phyloP scores from a whole-genome alignment of 2,113 vertebrate species.

The Corynorhinus townsendii region DNA sequence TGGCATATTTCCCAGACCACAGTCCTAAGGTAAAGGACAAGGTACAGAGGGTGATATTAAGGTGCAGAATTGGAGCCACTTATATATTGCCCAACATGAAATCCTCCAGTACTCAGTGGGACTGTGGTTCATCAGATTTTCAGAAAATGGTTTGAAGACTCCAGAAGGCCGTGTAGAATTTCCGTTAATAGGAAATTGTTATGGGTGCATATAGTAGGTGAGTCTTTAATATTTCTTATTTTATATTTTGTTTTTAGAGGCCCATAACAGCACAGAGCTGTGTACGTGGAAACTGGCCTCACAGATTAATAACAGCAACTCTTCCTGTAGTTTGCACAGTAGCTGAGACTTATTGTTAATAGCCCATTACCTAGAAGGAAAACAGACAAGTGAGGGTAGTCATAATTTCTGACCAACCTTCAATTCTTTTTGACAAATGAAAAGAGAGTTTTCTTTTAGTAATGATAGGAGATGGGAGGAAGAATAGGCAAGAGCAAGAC shows the following conservation, averaged over 20 bases:
- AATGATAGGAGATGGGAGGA: not conserved
- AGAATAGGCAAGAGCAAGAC: not conserved
- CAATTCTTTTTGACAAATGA: not conserved
- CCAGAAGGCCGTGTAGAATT: conserved; percentile 79
- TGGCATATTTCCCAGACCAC: conserved; percentile 76
- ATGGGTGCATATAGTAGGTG: conserved; percentile 93
- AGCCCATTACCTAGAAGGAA: not conserved
- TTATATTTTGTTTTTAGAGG: conserved; percentile 65
- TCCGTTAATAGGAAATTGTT: conserved; percentile 92
- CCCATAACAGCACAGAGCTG: conserved; percentile 50
- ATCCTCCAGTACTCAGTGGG: conserved; percentile 74
- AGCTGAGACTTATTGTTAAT: conserved; percentile 32
- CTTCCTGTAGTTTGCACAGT: conserved; percentile 14
- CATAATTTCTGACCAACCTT: not conserved
- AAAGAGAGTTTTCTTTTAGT: conserved; percentile 3
- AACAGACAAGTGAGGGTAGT: conserved; percentile 38
- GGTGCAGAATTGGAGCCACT: conserved; percentile 73
- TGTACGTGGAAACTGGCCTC: conserved; percentile 9
- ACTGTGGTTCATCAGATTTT: conserved; percentile 78
- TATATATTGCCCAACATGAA: conserved; percentile 74
- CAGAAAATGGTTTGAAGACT: conserved; percentile 83
- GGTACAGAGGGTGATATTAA: conserved; percentile 80
- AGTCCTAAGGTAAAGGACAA: conserved; percentile 80
- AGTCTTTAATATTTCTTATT: conserved; percentile 76
- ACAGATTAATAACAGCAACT: conserved; percentile 26